Evolutionary conservation across 2,113 vertebrate species (phyloP), one percentile per base, ranked within the genome.

Genomic region (Phalacrocorax aristotelis): DNA sequence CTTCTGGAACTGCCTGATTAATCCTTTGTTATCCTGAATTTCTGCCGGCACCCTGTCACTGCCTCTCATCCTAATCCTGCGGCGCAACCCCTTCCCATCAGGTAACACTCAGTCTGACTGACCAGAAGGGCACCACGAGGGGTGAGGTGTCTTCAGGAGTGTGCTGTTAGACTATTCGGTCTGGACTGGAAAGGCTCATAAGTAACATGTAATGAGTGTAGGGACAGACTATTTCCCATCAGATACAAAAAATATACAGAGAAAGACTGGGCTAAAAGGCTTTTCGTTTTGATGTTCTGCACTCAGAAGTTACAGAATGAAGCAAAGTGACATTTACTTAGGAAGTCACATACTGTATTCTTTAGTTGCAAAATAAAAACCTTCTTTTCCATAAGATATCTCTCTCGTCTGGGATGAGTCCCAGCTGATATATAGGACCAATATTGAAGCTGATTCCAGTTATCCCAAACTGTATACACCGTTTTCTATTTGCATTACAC

Each of bases 41-140:
- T 87, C 78, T 91, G 84, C 89, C 8, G 0, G 71, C 96, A 90
- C 95, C 90, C 85, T 96, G 96, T 97, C 96, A 96, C 66, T 69
- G 84, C 78, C 58, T 91, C 91, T 87, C 92, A 65, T 81, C 81
- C 87, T 85, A 89, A 97, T 80, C 84, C 91, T 91, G 87, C 17
- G 0, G 65, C 93, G 95, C 96, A 93, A 93, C 69, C 62, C 54
- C 70, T 93, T 97, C 90, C 78, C 62, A 58, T 96, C 96, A 97
- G 91, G 87, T 74, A 95, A 94, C 96, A 97, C 96, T 97, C 96
- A 94, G 87, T 22, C n/a, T 4, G 2, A 19, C 82, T 80, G 87
- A 75, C 87, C 92, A 93, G 87, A 85, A 95, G 84, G 78, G 93
- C 95, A 91, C 34, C 1, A 9, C 0, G 1, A 2, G 5, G 75